phyloP scores from a whole-genome alignment of 2,888 invertebrate genomes.

The Orchesellides sinensis region DNA sequence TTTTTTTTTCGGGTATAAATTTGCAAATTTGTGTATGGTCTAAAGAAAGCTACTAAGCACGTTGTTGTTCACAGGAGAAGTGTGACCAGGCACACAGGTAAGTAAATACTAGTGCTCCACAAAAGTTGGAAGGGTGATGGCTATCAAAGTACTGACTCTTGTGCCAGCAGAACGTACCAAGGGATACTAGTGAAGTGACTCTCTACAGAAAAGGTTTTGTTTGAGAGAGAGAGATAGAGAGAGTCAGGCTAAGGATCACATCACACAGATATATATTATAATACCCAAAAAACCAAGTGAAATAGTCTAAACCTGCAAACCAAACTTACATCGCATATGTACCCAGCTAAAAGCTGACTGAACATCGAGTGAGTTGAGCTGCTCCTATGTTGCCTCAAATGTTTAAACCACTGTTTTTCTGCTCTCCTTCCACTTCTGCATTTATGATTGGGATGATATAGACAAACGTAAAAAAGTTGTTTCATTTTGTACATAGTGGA shows the following conservation, averaged over 20 bases:
- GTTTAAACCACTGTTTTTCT: conserved; percentile 50
- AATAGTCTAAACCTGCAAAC: conserved; percentile 32
- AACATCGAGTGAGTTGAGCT: conserved; percentile 42
- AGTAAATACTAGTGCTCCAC: conserved; percentile 48
- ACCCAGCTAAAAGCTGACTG: conserved; percentile 17
- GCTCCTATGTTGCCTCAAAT: conserved; percentile 1
- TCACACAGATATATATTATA: conserved; percentile 4
- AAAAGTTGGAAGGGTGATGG: conserved; percentile 51
- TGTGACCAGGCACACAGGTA: conserved; percentile 58
- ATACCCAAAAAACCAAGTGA: conserved; percentile 26
- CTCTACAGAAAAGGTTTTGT: conserved; percentile 20
- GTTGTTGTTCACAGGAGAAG: conserved; percentile 17
- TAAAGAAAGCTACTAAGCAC: conserved; percentile 12
- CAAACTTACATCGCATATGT: conserved; percentile 3
- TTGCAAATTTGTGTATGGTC: conserved; percentile 7
- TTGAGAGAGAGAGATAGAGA: conserved; percentile 37
- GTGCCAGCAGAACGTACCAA: conserved; percentile 61
- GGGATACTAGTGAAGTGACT: conserved; percentile 58
- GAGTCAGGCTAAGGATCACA: conserved; percentile 16
- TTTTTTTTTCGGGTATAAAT: conserved; percentile 10
- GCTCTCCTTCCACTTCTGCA: conserved; percentile 36
- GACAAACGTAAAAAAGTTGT: neutral
- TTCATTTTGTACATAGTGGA: too few species aligned
- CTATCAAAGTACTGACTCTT: conserved; percentile 53
- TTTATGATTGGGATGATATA: neutral